Evolutionary conservation across 2,113 vertebrate species (phyloP).

Genomic region (Porphyrio hochstetteri): DNA sequence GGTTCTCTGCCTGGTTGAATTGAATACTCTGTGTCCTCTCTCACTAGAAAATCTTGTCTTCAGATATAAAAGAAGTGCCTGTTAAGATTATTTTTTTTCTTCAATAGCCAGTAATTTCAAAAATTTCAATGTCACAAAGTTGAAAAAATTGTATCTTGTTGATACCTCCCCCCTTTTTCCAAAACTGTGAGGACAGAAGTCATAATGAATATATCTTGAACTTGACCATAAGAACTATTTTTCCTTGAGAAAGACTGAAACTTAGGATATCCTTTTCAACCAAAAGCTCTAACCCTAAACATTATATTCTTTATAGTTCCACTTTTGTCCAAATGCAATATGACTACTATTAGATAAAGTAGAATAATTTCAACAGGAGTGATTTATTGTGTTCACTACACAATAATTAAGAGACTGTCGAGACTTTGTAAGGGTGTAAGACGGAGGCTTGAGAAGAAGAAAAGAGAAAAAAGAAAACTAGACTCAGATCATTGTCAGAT

Average conservation of each 20-base stretch:
- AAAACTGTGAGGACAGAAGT: not conserved
- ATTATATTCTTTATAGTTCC: not conserved
- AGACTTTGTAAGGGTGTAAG: fast-evolving
- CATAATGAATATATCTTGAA: not conserved
- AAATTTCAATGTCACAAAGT: not conserved
- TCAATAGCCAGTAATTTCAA: not conserved
- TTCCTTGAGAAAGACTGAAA: not conserved
- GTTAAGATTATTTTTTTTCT: not conserved
- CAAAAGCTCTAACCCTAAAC: not conserved
- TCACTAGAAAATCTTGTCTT: not conserved
- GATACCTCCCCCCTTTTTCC: not conserved
- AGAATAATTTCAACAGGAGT: not conserved
- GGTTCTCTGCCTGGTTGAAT: not conserved
- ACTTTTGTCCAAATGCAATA: not conserved
- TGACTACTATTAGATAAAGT: not conserved
- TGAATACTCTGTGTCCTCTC: not conserved
- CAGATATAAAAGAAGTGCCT: not conserved
- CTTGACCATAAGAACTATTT: not conserved
- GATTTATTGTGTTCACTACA: not conserved
- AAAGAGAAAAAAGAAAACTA: not conserved
- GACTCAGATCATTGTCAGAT: not conserved
- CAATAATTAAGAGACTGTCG: not conserved
- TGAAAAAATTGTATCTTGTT: not conserved
- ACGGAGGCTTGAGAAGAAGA: not conserved
- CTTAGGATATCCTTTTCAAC: not conserved